Percentiles rank a stretch among this genome's conserved stretches.
Conservation (phyloP, 2,113 vertebrate species). For the Pagrus major region DNA sequence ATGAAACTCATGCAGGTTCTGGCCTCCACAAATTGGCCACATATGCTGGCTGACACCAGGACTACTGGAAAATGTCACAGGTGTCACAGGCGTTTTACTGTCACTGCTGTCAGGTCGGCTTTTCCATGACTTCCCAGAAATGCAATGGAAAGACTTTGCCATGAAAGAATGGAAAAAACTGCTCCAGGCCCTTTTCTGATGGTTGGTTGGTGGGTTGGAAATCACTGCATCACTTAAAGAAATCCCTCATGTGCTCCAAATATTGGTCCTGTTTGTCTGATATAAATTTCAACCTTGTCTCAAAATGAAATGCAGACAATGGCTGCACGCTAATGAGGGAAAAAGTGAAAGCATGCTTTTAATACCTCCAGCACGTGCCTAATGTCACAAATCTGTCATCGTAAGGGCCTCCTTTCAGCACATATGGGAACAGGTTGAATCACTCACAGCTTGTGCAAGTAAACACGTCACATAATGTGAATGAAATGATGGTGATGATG, state of each 20-base stretch:
- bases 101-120: slow-evolving; percentile 75
- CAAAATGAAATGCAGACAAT: slow-evolving; percentile 54
- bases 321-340: slow-evolving; percentile 63
- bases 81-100: slow-evolving; percentile 80
- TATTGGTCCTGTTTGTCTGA: slow-evolving; percentile 57
- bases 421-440: slow-evolving; percentile 36
- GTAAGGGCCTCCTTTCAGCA: slow-evolving; percentile 40
- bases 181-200: slow-evolving; percentile 55
- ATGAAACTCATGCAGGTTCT: slow-evolving; percentile 51
- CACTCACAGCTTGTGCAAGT: slow-evolving; percentile 16
- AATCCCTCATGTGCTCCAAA: slow-evolving; percentile 61
- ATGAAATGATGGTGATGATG: slow-evolving; percentile 54
- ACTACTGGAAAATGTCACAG: slow-evolving; percentile 83
- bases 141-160: slow-evolving; percentile 77
- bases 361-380: slow-evolving; percentile 54
- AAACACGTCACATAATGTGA: slow-evolving; percentile 47
- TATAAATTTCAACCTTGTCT: slow-evolving; percentile 57
- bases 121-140: slow-evolving; percentile 77
- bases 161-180: slow-evolving; percentile 78
- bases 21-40: slow-evolving; percentile 61
- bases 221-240: slow-evolving; percentile 57
- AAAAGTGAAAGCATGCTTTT: slow-evolving; percentile 71
- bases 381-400: slow-evolving; percentile 55
- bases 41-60: slow-evolving; percentile 73
- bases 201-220: slow-evolving; percentile 65